phyloP scores from a whole-genome alignment of 2,888 invertebrate genomes.

The Metellina segmentata region DNA sequence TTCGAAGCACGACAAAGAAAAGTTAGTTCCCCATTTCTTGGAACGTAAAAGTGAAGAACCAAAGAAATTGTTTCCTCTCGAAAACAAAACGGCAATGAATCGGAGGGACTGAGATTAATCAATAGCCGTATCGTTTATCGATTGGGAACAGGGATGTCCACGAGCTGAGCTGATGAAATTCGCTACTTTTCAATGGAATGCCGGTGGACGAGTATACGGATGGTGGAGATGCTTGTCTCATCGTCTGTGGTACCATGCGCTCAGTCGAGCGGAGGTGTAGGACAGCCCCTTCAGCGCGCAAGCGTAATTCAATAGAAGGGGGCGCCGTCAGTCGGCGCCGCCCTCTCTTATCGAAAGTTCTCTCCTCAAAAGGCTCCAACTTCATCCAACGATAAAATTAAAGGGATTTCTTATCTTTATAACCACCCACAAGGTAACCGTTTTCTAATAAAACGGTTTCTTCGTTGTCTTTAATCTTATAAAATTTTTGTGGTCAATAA shows the following conservation, averaged over 20 bases:
- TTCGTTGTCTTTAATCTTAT: too few relatives aligned
- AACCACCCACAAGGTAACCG: too few relatives aligned
- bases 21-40: too few relatives aligned
- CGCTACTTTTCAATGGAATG: constrained; percentile 12
- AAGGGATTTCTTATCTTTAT: too few relatives aligned
- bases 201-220: background rate
- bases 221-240: constrained; percentile 13
- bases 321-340: constrained; percentile 43
- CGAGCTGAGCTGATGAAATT: background rate
- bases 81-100: background rate
- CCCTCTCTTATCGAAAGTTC: background rate
- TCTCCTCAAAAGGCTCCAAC: too few relatives aligned
- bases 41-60: too few relatives aligned
- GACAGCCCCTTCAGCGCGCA: constrained; percentile 13
- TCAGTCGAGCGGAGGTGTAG: constrained; percentile 32
- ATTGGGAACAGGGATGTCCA: constrained; percentile 17
- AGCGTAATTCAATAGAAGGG: constrained; percentile 17
- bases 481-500: too few relatives aligned
- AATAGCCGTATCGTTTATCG: constrained; percentile 23
- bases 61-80: background rate
- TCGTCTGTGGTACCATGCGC: constrained; percentile 47
- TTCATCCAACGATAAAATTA: too few relatives aligned
- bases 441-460: too few relatives aligned
- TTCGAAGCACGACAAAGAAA: too few relatives aligned
- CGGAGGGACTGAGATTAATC: constrained; percentile 1